Base-by-base conservation (phyloP, 2,113 vertebrate genomes). In the Calypte anna region DNA sequence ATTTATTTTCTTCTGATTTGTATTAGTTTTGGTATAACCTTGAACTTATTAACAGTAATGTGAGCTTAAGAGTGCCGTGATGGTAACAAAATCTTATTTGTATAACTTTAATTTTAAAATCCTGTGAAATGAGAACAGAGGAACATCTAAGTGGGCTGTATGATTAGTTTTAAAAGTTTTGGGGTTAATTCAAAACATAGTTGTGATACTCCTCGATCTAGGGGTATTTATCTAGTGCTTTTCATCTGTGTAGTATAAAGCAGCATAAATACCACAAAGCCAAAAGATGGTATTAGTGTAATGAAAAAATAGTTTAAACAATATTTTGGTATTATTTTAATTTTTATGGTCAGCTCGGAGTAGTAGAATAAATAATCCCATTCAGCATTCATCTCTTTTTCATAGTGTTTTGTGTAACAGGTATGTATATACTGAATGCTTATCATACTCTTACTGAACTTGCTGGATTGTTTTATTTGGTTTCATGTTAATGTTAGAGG, bases 171-270 rank as follows among this genome's bases (percentile, higher is more conserved):
- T 74, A 57, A 22, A 69, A 74, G 36, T 91, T 95, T 59, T 43
- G 68, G 72, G 3, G 14, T 96, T 62, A 94, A 88, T 85, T 91
- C n/a, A 91, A 90, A 94, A 76, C n/a, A 25, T 23, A 72, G 51
- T 64, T 94, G 95, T 43, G 57, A 62, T 82, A 51, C 36, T 81
- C 15, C 8, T 24, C 21, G 55, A 95, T 36, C 40, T 66, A 63
- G 31, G 10, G 19, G 12, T 72, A 51, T 58, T 74, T 74, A 53
- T 24, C 81, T 46, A 17, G 62, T 68, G 25, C 36, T 70, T 95
- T 82, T 93, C 88, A 28, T 89, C 48, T 28, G 1, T 33, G 53
- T 69, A 38, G 6, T 79, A 3, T 28, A 44, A 43, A 40, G 55
- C 9, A 88, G 61, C 53, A 51, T 94, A 12, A 66, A 88, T 91